These are phyloP conservation scores for Cyanocitta stelleri DNA, from an alignment of 2,113 vertebrate genomes.

Conservation along the genomic window DNA sequence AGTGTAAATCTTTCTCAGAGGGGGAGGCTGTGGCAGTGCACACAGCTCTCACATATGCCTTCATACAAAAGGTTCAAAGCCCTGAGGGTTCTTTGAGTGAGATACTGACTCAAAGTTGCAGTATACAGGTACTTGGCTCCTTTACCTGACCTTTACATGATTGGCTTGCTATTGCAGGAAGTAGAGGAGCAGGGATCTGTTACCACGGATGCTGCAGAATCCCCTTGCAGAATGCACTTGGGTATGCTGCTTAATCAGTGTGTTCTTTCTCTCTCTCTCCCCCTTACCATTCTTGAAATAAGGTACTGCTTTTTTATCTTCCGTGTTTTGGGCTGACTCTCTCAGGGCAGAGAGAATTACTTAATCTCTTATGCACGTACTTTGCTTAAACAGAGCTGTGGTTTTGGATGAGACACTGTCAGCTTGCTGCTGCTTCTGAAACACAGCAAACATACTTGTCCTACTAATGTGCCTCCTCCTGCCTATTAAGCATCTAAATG, in stretches of 20 bases:
- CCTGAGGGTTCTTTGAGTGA: background rate
- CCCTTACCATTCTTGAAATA: background rate
- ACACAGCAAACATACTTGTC: background rate
- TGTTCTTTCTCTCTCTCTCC: rapidly evolving
- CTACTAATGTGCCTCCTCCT: background rate
- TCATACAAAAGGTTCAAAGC: background rate
- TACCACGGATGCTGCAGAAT: background rate
- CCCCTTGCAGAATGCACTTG: background rate
- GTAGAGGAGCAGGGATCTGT: background rate
- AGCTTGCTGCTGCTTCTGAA: background rate
- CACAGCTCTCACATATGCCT: background rate
- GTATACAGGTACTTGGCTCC: background rate
- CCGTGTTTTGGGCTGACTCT: background rate
- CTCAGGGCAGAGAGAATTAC: background rate
- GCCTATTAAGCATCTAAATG: background rate
- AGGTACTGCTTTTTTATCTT: background rate
- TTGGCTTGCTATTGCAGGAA: background rate
- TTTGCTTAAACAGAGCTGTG: background rate
- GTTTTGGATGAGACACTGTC: background rate
- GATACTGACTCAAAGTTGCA: background rate
- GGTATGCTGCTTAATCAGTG: background rate
- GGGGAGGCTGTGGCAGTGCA: background rate
- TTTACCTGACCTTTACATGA: background rate
- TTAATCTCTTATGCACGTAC: rapidly evolving
- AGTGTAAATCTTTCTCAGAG: background rate